A percentile compares a stretch with the other conserved stretches of the same genome.
Evolutionary conservation across 2,113 vertebrate genomes (phyloP).

Genomic region (Thomomys bottae): DNA sequence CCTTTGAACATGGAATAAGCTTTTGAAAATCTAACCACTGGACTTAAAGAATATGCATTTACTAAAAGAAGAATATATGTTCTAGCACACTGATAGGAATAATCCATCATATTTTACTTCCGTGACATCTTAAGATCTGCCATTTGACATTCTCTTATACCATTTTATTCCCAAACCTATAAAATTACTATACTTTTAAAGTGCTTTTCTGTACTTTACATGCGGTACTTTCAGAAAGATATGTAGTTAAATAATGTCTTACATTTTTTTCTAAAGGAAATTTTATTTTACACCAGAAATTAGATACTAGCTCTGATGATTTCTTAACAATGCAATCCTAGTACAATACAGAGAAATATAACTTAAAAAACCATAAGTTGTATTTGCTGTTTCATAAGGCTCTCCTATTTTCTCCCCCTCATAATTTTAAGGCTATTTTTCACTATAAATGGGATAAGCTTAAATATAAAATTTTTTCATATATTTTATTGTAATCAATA

Average conservation of each 20-base stretch:
- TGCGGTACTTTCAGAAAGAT: slow-evolving; percentile 37
- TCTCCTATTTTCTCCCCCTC: neutral
- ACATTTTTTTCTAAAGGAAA: slow-evolving; percentile 51
- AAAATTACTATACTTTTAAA: slow-evolving; percentile 58
- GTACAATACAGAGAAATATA: slow-evolving; percentile 22
- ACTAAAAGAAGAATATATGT: slow-evolving; percentile 16
- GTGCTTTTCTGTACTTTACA: slow-evolving; percentile 61
- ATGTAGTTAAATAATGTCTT: neutral
- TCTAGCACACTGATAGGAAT: slow-evolving; percentile 3
- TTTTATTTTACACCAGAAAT: slow-evolving; percentile 51
- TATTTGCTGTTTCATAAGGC: slow-evolving; percentile 4
- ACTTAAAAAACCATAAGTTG: slow-evolving; percentile 29
- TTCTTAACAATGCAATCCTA: slow-evolving; percentile 35
- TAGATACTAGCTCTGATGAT: neutral
- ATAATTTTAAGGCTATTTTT: neutral
- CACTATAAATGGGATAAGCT: neutral
- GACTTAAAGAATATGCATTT: slow-evolving; percentile 21
- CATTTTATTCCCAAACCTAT: slow-evolving; percentile 53
- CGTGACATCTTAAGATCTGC: slow-evolving; percentile 22
- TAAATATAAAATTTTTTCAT: slow-evolving; percentile 37
- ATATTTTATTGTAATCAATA: no score
- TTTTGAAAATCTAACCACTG: neutral
- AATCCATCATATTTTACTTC: slow-evolving; percentile 59
- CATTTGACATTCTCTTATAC: slow-evolving; percentile 59
- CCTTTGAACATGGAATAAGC: slow-evolving; percentile 12